These are phyloP conservation scores for Sphaerophoria taeniata DNA, from an alignment of 2,888 invertebrate species.

Conservation along the genomic window DNA sequence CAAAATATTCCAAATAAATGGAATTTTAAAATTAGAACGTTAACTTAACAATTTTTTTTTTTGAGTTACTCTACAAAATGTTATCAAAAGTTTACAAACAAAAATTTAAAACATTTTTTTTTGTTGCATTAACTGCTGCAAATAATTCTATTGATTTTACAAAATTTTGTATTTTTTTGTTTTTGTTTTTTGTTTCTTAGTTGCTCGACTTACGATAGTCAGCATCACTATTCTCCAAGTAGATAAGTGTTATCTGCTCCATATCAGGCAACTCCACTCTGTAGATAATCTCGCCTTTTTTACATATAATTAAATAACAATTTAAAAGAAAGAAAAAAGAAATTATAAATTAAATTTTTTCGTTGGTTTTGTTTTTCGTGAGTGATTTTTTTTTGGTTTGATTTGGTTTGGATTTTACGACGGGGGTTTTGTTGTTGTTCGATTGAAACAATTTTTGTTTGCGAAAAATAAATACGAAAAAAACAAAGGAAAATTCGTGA, in stretches of 20 bases:
- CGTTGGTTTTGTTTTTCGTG: slow-evolving; percentile 73
- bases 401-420: slow-evolving; percentile 32
- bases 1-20: slow-evolving; percentile 29
- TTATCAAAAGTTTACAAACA: slow-evolving; percentile 56
- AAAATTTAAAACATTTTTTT: slow-evolving; percentile 45
- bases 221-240: slow-evolving; percentile 91
- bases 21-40: slow-evolving; percentile 22
- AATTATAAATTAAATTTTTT: slow-evolving; percentile 74
- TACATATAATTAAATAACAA: slow-evolving; percentile 75
- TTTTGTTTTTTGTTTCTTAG: slow-evolving; percentile 76
- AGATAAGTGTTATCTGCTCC: slow-evolving; percentile 96
- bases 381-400: slow-evolving; percentile 40
- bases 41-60: slow-evolving; percentile 44
- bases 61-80: slow-evolving; percentile 68
- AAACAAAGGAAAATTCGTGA: slow-evolving; percentile 44
- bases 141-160: slow-evolving; percentile 65
- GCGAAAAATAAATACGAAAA: slow-evolving; percentile 29
- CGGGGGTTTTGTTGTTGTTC: slow-evolving; percentile 61
- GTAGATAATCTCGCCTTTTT: slow-evolving; percentile 93
- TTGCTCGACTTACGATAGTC: slow-evolving; percentile 84
- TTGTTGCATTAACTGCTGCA: slow-evolving; percentile 65
- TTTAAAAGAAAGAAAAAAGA: slow-evolving; percentile 73
- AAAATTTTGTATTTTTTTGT: slow-evolving; percentile 73
- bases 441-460: slow-evolving; percentile 60
- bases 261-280: slow-evolving; percentile 96